Evolutionary conservation across 1,140 invertebrate genomes (phyloP), one percentile per base, ranked within the genome.

Genomic region (Watersipora subatra): DNA sequence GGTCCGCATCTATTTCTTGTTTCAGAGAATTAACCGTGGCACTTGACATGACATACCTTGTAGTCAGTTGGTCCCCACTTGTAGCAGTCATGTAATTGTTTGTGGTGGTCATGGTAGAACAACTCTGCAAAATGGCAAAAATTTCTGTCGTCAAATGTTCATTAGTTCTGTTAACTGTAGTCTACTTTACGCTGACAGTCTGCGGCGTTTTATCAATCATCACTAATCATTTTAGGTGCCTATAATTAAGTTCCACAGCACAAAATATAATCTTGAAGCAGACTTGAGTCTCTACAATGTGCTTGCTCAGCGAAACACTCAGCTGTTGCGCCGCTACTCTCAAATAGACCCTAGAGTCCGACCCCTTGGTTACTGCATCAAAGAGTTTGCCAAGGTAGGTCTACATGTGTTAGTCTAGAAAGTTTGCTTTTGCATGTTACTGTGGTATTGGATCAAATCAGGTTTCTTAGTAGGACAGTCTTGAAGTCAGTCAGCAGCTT

Each of bases 201-300:
- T n/a, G n/a, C n/a, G n/a, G n/a, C n/a, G n/a, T n/a, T n/a, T n/a
- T n/a, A n/a, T n/a, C n/a, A n/a, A n/a, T n/a, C n/a, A n/a, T n/a
- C n/a, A n/a, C n/a, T n/a, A n/a, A n/a, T n/a, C n/a, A n/a, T n/a
- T 24, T 30, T 82, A 86, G 76, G 85, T 87, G n/a, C 86, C 86
- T 12, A 86, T 87, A 65, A 80, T 87, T 2, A 86, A 86, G 73
- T 85, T 85, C 73, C 74, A 70, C 63, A 81, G 85, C 67, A 65
- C 70, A 20, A 65, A 71, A n/a, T 73, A 75, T 28, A 71, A 74
- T 27, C 66, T 85, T 26, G 84, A 86, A 68, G 83, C 83, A 24
- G 86, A 87, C 73, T 85, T 87, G 63, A 85, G 84, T 73, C 70
- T 86, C 12, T 86, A 85, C 69, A 86, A 87, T 73, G 80, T 76